Evolutionary conservation across 2,113 vertebrate genomes (phyloP), one percentile per base, ranked within the genome.

Genomic region (Gymnocephalus cernua): DNA sequence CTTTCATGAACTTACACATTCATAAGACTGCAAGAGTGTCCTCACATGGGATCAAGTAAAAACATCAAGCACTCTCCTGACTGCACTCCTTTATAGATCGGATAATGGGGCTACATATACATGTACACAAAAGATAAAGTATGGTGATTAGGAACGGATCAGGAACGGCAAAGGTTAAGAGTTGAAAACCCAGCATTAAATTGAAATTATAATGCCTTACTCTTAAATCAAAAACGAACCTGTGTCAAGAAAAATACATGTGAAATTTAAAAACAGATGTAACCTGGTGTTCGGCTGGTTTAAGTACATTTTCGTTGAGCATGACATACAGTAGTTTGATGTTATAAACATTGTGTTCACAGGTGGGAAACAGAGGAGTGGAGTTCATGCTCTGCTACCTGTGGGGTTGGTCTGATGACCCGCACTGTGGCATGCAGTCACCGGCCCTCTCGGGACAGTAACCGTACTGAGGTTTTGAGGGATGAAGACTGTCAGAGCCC

Each of bases 301-400:
- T 15, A 66, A 54, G 53, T 14, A 44, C 2, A 27, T 47, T 16
- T 45, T 6, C 3, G 19, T 82, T 64, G 19, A 48, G 3, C 11
- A 32, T 72, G 61, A 57, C 45, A 14, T 29, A 4, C 59, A 13
- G 16, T 35, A 19, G 4, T 74, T 48, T 74, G 10, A 77, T 71
- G 15, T 41, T 41, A 54, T 79, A 4, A 50, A 56, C 15, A 4
- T 69, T 59, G 9, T 83, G 48, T 67, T 81, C 48, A 70, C 95
- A 99, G 98, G 87, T 99, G 98, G 98, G 96, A 97, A 87, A 92
- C 94, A 59, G 97, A 96, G 65, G 94, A 94, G 38, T 99, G 98
- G 98, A 98, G 96, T 72, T 92, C 93, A 6, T 99, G 98, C 79
- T 98, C 97, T 57, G 95, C 97, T 63, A 97, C 96, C 13, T 99